These are phyloP conservation scores for Prietella phreatophila DNA, from an alignment of 2,113 vertebrate genomes.

Conservation along the genomic window DNA sequence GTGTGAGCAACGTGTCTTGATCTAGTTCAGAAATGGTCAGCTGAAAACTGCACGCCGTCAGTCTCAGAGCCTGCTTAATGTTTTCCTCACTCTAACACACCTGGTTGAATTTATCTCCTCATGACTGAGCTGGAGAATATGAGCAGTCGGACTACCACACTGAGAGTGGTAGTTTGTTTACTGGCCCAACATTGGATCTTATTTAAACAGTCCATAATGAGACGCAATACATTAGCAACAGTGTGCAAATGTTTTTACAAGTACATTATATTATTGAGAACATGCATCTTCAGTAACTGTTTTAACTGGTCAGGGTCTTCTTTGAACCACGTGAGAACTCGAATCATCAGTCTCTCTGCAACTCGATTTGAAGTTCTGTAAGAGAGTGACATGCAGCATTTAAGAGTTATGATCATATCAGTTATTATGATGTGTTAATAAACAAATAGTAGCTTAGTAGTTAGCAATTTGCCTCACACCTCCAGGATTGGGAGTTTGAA, in stretches of 20 bases:
- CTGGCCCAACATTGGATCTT: not conserved
- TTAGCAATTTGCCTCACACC: too few relatives aligned
- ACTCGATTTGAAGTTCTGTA: not conserved
- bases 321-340: not conserved
- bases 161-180: not conserved
- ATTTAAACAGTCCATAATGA: not conserved
- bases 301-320: not conserved
- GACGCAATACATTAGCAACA: not conserved
- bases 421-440: too few relatives aligned
- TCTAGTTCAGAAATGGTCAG: not conserved
- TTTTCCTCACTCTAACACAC: constrained; percentile 52
- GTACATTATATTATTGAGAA: not conserved
- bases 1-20: not conserved
- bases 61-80: not conserved
- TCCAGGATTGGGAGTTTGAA: too few relatives aligned
- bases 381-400: not conserved
- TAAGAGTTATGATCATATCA: not conserved
- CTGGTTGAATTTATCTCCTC: not conserved
- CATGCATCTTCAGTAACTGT: not conserved
- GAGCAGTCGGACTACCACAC: not conserved
- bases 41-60: not conserved
- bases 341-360: not conserved
- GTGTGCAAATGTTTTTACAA: not conserved
- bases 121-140: not conserved
- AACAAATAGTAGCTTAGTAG: too few relatives aligned